Evolutionary conservation across 2,888 invertebrate species (phyloP).

Genomic region (Hemithea aestivaria): DNA sequence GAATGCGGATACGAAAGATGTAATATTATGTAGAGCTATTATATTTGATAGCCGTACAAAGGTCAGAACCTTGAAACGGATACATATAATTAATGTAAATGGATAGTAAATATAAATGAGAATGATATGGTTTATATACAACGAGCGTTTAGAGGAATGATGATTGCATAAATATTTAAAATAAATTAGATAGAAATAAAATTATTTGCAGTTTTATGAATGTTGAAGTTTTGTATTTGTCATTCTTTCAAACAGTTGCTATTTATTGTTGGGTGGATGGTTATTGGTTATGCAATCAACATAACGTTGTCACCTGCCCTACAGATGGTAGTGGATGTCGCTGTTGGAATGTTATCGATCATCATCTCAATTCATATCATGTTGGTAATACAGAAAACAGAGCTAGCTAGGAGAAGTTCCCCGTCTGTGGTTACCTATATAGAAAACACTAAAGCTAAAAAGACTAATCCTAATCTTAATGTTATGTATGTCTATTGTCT

Average conservation of each 20-base stretch:
- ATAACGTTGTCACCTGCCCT: constrained; percentile 50
- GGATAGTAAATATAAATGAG: constrained; percentile 24
- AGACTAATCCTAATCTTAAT: constrained; percentile 14
- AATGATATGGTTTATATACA: constrained; percentile 24
- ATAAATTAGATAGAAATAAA: constrained; percentile 20
- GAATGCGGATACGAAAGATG: neutral
- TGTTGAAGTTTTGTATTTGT: constrained; percentile 6
- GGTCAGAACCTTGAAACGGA: constrained; percentile 36
- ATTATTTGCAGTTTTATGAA: constrained; percentile 4
- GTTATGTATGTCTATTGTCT: constrained; percentile 11
- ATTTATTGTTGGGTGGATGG: constrained; percentile 15
- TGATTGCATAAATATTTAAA: constrained; percentile 55
- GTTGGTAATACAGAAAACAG: constrained; percentile 5
- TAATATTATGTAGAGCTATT: neutral
- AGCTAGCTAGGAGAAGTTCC: constrained; percentile 25
- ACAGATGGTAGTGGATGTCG: constrained; percentile 29
- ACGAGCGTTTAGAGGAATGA: constrained; percentile 33
- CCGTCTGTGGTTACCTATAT: constrained; percentile 27
- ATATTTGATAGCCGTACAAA: constrained; percentile 24
- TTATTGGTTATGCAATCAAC: constrained; percentile 47
- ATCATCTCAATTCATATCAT: constrained; percentile 31
- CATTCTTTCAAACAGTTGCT: constrained; percentile 23
- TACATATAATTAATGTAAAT: constrained; percentile 26
- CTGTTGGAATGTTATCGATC: constrained; percentile 6
- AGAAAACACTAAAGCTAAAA: constrained; percentile 18